phyloP scores from a whole-genome alignment of 1,140 invertebrate species.

The Drosophila pruinosa region DNA sequence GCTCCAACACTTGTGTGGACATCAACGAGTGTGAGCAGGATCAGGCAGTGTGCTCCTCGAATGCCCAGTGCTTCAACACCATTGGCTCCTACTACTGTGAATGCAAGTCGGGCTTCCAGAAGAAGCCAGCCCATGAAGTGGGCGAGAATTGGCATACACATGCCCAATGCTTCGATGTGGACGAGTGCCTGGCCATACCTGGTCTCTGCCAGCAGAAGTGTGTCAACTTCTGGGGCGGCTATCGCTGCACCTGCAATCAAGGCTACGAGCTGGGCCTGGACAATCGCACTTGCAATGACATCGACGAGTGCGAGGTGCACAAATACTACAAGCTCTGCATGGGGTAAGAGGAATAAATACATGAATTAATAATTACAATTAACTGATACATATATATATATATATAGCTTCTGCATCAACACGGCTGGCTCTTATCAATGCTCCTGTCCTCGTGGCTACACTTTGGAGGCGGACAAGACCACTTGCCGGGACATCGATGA shows the following conservation, averaged over 20 bases:
- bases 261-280: constrained; percentile 89
- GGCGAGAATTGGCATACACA: constrained; percentile 73
- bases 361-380: no score
- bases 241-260: constrained; percentile 89
- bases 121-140: constrained; percentile 57
- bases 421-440: constrained; percentile 94
- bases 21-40: constrained; percentile 91
- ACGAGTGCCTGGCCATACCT: constrained; percentile 86
- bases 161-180: constrained; percentile 85
- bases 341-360: no score
- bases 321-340: constrained; percentile 89
- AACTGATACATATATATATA: no score
- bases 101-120: constrained; percentile 90
- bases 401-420: constrained; percentile 89
- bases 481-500: constrained; percentile 96
- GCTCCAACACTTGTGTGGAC: constrained; percentile 89
- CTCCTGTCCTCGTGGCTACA: constrained; percentile 93
- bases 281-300: constrained; percentile 91
- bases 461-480: constrained; percentile 86
- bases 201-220: constrained; percentile 93
- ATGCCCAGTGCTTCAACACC: constrained; percentile 90
- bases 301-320: constrained; percentile 93
- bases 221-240: constrained; percentile 92
- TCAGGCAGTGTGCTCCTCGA: constrained; percentile 84
- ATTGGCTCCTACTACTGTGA: constrained; percentile 91